Evolutionary conservation across 2,797 vertebrate genomes (phyloP).

Genomic region (Otolemur crassicaudatus): DNA sequence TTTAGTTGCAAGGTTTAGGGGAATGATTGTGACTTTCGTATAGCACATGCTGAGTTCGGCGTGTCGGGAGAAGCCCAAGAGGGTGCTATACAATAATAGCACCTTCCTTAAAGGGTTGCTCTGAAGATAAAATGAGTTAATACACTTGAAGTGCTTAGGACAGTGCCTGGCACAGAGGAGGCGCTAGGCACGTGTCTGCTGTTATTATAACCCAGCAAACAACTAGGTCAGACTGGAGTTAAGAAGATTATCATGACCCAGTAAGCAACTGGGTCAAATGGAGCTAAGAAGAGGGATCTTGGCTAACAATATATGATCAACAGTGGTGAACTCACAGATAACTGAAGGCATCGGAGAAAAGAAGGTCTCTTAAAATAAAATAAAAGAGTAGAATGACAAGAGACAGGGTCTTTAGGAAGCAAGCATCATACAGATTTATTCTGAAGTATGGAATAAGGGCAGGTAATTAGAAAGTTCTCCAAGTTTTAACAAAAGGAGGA

Average conservation of each 20-base stretch:
- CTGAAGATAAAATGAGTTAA: background rate
- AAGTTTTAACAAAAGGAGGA: background rate
- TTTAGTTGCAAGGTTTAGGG: background rate
- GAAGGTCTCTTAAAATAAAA: background rate
- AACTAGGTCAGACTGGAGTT: conserved; percentile 55
- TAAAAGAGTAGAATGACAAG: background rate
- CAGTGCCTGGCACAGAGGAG: background rate
- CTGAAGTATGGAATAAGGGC: background rate
- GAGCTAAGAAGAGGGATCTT: conserved; percentile 45
- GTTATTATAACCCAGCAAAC: conserved; percentile 44
- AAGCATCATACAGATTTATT: background rate
- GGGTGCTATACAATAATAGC: background rate
- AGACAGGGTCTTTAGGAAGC: background rate
- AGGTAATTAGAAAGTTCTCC: background rate
- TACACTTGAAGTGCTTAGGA: background rate
- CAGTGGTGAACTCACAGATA: background rate
- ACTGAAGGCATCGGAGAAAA: background rate
- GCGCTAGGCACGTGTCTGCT: background rate
- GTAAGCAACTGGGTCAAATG: conserved; percentile 73
- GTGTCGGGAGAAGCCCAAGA: background rate
- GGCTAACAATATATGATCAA: background rate
- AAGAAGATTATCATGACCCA: conserved; percentile 74
- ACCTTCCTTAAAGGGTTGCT: background rate
- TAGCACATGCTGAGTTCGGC: background rate
- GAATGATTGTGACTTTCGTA: background rate